A percentile compares a stretch with the other conserved stretches of the same genome.
phyloP scores from a whole-genome alignment of 2,113 vertebrate genomes.

The Forbesichthys agassizii region DNA sequence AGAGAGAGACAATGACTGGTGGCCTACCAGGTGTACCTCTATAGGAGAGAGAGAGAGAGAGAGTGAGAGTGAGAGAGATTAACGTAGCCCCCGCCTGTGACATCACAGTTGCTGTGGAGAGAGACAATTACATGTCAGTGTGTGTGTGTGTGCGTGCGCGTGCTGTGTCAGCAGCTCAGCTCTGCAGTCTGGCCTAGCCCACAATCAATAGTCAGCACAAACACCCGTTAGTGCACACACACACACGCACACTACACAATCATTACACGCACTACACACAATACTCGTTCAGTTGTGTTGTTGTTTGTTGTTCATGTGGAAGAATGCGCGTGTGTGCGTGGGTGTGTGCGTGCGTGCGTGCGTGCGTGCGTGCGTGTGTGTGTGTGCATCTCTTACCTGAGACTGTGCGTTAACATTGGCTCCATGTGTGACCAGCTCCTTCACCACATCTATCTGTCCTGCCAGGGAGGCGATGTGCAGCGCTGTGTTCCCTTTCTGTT shows the following conservation, averaged over 20 bases:
- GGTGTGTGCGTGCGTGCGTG: not conserved
- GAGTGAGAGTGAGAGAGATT: not conserved
- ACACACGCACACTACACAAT: constrained; percentile 2
- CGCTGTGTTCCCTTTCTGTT: constrained; percentile 97
- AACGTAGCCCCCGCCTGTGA: constrained; percentile 7
- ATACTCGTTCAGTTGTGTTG: not conserved
- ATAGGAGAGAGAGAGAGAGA: not conserved
- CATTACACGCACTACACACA: not conserved
- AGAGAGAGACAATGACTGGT: not conserved
- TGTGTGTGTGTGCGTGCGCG: constrained; percentile 1
- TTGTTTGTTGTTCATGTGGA: not conserved
- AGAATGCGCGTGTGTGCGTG: not conserved
- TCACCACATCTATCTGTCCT: constrained; percentile 93
- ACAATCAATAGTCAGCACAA: constrained; percentile 1
- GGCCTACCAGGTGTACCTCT: not conserved
- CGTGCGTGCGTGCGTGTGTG: not conserved
- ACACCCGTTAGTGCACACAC: not conserved
- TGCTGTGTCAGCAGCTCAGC: constrained; percentile 5
- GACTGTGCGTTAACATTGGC: constrained; percentile 95
- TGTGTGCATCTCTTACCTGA: constrained; percentile 81
- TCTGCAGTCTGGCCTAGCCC: not conserved
- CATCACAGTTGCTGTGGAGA: constrained; percentile 34
- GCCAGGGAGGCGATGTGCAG: constrained; percentile 96
- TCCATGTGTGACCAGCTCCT: constrained; percentile 87
- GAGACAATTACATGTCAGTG: not conserved